Evolutionary conservation across 1,140 invertebrate species (phyloP).

Genomic region (Nomia melanderi): DNA sequence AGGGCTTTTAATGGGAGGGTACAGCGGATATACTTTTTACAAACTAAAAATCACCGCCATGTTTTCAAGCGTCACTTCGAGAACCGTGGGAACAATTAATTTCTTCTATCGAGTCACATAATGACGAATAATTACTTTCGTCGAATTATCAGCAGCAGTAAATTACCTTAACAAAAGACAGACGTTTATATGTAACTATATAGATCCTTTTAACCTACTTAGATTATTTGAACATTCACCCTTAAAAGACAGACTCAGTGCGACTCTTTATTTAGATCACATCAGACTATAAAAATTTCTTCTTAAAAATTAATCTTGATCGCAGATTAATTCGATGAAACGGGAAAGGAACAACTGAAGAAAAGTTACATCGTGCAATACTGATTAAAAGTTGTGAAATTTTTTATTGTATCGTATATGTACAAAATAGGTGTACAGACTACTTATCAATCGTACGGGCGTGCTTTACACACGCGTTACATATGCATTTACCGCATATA

Average conservation of each 20-base stretch:
- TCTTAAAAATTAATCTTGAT: too few relatives aligned
- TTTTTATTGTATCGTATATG: constrained; percentile 80
- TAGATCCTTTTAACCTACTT: constrained; percentile 1
- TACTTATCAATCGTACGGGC: constrained; percentile 74
- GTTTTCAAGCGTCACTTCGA: not conserved
- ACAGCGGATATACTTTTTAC: not conserved
- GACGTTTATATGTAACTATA: too few relatives aligned
- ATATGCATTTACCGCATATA: constrained; percentile 60
- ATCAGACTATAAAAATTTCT: too few relatives aligned
- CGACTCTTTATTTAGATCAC: too few relatives aligned
- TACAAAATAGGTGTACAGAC: constrained; percentile 81
- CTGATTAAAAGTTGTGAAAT: constrained; percentile 74
- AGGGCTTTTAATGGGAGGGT: not conserved
- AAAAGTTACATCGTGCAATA: constrained; percentile 56
- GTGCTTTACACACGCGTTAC: constrained; percentile 64
- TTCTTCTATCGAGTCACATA: constrained; percentile 32
- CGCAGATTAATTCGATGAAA: not conserved
- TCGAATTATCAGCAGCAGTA: not conserved
- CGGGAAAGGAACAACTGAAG: constrained; percentile 26
- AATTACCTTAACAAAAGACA: too few relatives aligned
- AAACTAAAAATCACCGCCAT: constrained; percentile 14
- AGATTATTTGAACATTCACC: not conserved
- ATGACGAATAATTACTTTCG: constrained; percentile 30
- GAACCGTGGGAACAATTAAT: constrained; percentile 13
- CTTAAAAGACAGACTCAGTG: not conserved